Evolutionary conservation across 2,113 vertebrate genomes (phyloP).

Genomic region (Myotis lucifugus): DNA sequence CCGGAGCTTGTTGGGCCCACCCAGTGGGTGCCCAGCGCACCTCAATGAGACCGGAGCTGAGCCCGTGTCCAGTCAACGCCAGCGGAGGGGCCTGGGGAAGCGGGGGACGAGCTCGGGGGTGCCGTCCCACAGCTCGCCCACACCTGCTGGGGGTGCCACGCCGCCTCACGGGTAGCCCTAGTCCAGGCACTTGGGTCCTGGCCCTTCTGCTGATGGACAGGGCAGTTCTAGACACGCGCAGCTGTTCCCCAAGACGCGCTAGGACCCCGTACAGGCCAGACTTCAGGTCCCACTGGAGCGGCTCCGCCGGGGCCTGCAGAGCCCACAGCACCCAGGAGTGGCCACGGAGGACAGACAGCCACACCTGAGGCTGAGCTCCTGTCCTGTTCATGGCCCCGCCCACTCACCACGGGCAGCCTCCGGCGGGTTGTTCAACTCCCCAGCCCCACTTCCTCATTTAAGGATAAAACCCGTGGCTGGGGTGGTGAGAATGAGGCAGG

Average conservation of each 20-base stretch:
- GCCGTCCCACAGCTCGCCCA: not conserved
- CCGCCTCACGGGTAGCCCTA: accelerated
- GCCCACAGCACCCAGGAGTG: too few species aligned
- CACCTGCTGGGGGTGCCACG: not conserved
- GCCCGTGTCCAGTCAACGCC: too few species aligned
- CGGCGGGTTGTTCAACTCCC: not conserved
- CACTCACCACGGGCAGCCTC: not conserved
- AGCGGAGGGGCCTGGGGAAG: not conserved
- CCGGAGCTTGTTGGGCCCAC: constrained; percentile 90
- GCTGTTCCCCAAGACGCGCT: not conserved
- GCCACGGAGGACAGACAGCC: accelerated
- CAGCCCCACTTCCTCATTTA: not conserved
- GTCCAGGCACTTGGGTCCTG: not conserved
- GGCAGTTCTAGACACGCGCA: not conserved
- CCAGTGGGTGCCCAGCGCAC: constrained; percentile 85
- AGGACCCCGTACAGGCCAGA: not conserved
- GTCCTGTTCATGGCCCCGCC: accelerated
- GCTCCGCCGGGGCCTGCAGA: not conserved
- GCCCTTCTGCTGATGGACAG: not conserved
- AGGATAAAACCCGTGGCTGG: too few species aligned
- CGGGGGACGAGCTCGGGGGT: constrained; percentile 52
- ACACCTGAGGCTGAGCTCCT: not conserved
- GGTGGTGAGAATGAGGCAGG: not conserved
- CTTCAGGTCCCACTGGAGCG: not conserved
- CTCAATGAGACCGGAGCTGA: constrained; percentile 83